Evolutionary conservation across 2,888 invertebrate species (phyloP), one percentile per base, ranked within the genome.

Genomic region (Eudasyphora cyanicolor): DNA sequence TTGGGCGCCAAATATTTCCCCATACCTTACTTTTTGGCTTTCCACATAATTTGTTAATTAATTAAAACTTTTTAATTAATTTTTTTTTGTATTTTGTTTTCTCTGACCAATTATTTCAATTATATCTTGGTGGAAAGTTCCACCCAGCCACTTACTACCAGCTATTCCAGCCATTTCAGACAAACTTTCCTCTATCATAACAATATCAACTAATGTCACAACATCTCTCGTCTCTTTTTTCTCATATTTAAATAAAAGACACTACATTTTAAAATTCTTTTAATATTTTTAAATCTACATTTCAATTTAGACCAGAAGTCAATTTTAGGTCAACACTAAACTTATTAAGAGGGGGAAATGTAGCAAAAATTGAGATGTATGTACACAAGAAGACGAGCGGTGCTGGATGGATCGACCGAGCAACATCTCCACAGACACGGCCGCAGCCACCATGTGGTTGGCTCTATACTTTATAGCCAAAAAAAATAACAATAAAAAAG

Each of bases 401-500:
- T 14, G 38, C n/a, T n/a, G n/a, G n/a, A n/a, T n/a, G n/a, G n/a
- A n/a, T n/a, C n/a, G n/a, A n/a, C n/a, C n/a, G n/a, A n/a, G n/a
- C n/a, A 62, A 62, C 29, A 62, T 32, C 24, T 64, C 19, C 64
- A 38, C 57, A n/a, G 67, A 35, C 67, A 62, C 67, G 5, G 19
- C 42, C 10, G 42, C 35, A n/a, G n/a, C n/a, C n/a, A n/a, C n/a
- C n/a, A n/a, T n/a, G n/a, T n/a, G n/a, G n/a, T n/a, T n/a, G n/a
- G n/a, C n/a, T n/a, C n/a, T n/a, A 45, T 45, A 38, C 24, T 73
- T 73, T 60, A 73, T 60, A 24, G 57, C 29, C 57, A 19, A 21
- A 49, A 45, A 57, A 57, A 73, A 79, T 29, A 79, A 57, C 51
- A 29, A n/a, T 49, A 69, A 74, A 84, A 75, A 87, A 85, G 84